Conservation (phyloP, 2,797 vertebrate species). For the Mastacembelus armatus region DNA sequence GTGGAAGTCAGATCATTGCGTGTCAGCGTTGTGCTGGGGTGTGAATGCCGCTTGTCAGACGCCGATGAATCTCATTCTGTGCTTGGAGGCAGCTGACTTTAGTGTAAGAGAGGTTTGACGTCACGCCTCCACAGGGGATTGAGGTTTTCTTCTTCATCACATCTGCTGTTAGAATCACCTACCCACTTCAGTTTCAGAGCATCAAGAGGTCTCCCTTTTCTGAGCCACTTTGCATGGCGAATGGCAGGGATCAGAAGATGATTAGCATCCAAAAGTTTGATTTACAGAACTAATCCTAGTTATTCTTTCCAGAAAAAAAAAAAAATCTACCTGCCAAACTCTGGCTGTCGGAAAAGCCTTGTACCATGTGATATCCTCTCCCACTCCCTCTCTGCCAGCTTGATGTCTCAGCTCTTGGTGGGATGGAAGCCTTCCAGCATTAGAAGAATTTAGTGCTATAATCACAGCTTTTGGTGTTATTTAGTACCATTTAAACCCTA, state of each 20-base stretch:
- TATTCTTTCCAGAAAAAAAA: constrained; percentile 10
- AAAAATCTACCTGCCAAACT: constrained; percentile 31
- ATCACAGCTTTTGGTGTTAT: constrained; percentile 65
- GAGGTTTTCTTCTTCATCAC: constrained; percentile 53
- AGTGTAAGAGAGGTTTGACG: constrained; percentile 44
- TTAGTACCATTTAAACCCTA: constrained; percentile 64
- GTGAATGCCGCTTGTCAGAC: constrained; percentile 55
- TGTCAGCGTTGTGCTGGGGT: constrained; percentile 33
- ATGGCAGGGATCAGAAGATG: constrained; percentile 11
- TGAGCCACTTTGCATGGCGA: neutral
- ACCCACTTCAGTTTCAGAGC: constrained; percentile 14
- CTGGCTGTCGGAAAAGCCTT: constrained; percentile 53
- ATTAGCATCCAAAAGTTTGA: constrained; percentile 9
- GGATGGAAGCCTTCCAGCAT: constrained; percentile 54
- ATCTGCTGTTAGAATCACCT: constrained; percentile 49
- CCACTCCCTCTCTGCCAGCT: constrained; percentile 34
- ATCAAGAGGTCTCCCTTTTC: constrained; percentile 7
- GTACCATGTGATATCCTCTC: constrained; percentile 43
- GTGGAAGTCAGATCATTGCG: constrained; percentile 26
- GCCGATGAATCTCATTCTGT: constrained; percentile 56
- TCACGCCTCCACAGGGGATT: constrained; percentile 57
- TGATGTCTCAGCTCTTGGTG: constrained; percentile 48
- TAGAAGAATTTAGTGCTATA: constrained; percentile 57
- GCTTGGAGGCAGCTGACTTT: constrained; percentile 26
- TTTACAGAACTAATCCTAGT: constrained; percentile 30